These are phyloP conservation scores for Paramormyrops hopkinsi DNA, from an alignment of 2,797 vertebrate genomes.

Conservation along the genomic window DNA sequence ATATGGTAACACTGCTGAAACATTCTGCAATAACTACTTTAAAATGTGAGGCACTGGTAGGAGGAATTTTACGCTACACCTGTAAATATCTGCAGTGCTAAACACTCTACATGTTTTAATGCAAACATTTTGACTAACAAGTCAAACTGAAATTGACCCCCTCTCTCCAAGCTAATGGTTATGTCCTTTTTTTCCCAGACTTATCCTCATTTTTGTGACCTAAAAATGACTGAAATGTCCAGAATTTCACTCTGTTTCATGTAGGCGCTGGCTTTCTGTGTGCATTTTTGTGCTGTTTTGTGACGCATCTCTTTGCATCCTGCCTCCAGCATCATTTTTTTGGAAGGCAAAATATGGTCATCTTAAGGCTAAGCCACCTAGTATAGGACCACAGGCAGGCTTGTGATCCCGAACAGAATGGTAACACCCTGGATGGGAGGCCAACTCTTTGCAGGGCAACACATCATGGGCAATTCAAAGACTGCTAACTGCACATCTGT, in stretches of 20 bases:
- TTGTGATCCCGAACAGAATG: not conserved
- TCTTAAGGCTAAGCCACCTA: not conserved
- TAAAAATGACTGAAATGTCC: not conserved
- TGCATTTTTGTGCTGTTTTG: not conserved
- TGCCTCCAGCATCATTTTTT: not conserved
- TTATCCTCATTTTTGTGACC: not conserved
- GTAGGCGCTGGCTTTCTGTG: not conserved
- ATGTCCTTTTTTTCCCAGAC: not conserved
- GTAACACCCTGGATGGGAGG: not conserved
- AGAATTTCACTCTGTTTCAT: not conserved
- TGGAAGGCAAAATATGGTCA: not conserved
- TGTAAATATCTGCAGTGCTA: not conserved
- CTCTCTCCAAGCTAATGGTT: not conserved
- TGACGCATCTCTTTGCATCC: not conserved
- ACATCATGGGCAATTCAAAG: not conserved
- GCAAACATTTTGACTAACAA: not conserved
- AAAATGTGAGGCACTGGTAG: not conserved
- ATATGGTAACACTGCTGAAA: not conserved
- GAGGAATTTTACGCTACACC: not conserved
- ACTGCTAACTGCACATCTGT: not conserved
- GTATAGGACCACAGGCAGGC: not conserved
- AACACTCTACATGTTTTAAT: not conserved
- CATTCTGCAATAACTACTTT: not conserved
- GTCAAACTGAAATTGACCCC: not conserved
- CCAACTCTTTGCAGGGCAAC: not conserved